Base-by-base conservation (phyloP, 2,797 vertebrate species). In the Philypnodon macrostomus region DNA sequence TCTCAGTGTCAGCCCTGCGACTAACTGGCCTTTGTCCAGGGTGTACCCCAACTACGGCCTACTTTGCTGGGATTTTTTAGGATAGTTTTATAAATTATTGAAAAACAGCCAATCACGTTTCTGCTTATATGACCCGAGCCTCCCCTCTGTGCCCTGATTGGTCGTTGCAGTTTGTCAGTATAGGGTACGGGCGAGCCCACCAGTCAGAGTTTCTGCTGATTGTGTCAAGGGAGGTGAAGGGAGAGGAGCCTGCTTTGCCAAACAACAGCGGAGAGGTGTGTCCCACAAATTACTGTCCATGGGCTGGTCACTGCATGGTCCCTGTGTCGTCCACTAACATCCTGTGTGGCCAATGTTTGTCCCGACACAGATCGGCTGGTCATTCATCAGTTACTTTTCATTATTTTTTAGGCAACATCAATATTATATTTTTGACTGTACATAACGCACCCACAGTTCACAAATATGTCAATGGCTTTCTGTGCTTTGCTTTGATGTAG, bases 121-220 rank as follows among this genome's bases (percentile, higher is more conserved):
- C 66, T 58, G 54, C 78, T 74, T 81, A 80, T 75, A 14, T 88
- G 83, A 87, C 81, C 63, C 69, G 83, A 70, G 83, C 85, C 79
- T 87, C 67, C 80, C 67, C 67, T 89, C 86, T 91, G 89, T 90
- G 88, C 91, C 94, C 87, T 92, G 89, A 93, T 93, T 95, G 93
- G 90, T 93, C 83, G 87, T 94, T 95, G 79, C 93, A 96, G 94
- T 89, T 96, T 92, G 90, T 95, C 93, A 95, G 92, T 92, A 90
- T 96, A 94, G 90, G 92, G 90, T 94, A 91, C 91, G 92, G 92
- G 89, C 90, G 90, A 81, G 90, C 90, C 91, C 92, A 93, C 88
- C 93, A 93, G 92, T 91, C 94, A 91, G 93, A 96, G 88, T 96
- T 92, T 94, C 93, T 96, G 88, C 92, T 96, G 89, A 95, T 96